Base-by-base conservation (phyloP, 30 jellyfish, hydroid and myxozoan genomes). In the Catostylus mosaicus region DNA sequence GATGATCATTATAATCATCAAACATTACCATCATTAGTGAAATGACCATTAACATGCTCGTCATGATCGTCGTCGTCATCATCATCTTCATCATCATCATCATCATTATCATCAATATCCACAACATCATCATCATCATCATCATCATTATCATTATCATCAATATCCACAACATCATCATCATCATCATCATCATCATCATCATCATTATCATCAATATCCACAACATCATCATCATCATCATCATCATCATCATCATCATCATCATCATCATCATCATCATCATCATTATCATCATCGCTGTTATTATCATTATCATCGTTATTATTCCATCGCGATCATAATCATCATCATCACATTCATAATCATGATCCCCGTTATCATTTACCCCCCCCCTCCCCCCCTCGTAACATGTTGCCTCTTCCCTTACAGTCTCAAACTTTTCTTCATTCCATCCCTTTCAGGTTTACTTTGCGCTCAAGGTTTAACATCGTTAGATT, bases 401-500 rank as follows among this genome's bases (percentile, higher is more conserved):
- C 54, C 54, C 54, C 54, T n/a, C n/a, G n/a, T n/a, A n/a, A n/a
- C n/a, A n/a, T n/a, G n/a, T n/a, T n/a, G n/a, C n/a, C n/a, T n/a
- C n/a, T n/a, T n/a, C n/a, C n/a, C n/a, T n/a, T n/a, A n/a, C n/a
- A n/a, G n/a, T n/a, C n/a, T n/a, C n/a, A n/a, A n/a, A n/a, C n/a
- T n/a, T 29, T 27, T 62, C 48, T 62, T 14, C 6, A 8, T 20
- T 62, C 29, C 57, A 16, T 31, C 67, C 56, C 47, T 35, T 43
- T 16, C 27, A 91, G 98, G 98, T 6, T 78, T 91, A 19, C 78
- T 91, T 30, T 84, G 96, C 43, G 89, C 94, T 6, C 98, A 91
- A 79, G 96, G 96, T 24, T 82, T 91, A 24, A 94, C 74, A 38
- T 24, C 52, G 16, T 56, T 91, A 50, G 89, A 85, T 50, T 34